Evolutionary conservation across 2,888 invertebrate species (phyloP), one percentile per base, ranked within the genome.

Genomic region (Ceriagrion tenellum): DNA sequence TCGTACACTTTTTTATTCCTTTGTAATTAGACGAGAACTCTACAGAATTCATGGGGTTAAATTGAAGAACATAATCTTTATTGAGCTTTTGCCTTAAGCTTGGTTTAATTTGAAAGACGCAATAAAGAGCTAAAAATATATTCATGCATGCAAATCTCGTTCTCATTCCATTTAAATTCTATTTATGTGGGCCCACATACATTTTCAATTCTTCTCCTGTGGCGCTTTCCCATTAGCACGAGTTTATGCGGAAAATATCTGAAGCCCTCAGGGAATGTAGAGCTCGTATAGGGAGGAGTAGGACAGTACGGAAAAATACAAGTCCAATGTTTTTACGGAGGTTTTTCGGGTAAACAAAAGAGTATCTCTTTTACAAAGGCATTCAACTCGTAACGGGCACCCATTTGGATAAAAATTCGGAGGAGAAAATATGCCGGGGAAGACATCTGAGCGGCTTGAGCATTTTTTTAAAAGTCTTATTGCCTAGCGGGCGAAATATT

Each of bases 261-360:
- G 55, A 74, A 69, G 18, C 23, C 55, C 93, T 55, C 16, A n/a
- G 47, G 47, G 93, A 69, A 81, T 35, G 40, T 69, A 69, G 74
- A 0, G 47, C 93, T 63, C 26, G 26, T 40, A 63, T 40, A 40
- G 40, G 40, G 63, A 63, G 59, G 90, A 23, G 40, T 30, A 93
- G 35, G 13, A 16, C 20, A 30, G 8, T 47, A 47, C 47, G 69
- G 30, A 4, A 13, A 47, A 47, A 69, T 30, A 35, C 6, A 81
- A 18, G 35, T 13, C 35, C 69, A 26, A 6, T n/a, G 30, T 91
- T 26, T 93, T 40, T 55, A 55, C 55, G 55, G 12, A 40, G 47
- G 26, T 89, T 89, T 47, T n/a, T 55, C n/a, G 93, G n/a, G n/a
- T 69, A 93, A 93, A 59, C n/a, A 56, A 55, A 93, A 69, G 69